Evolutionary conservation across 1,140 invertebrate genomes (phyloP).

Genomic region (Brachionus angularis): DNA sequence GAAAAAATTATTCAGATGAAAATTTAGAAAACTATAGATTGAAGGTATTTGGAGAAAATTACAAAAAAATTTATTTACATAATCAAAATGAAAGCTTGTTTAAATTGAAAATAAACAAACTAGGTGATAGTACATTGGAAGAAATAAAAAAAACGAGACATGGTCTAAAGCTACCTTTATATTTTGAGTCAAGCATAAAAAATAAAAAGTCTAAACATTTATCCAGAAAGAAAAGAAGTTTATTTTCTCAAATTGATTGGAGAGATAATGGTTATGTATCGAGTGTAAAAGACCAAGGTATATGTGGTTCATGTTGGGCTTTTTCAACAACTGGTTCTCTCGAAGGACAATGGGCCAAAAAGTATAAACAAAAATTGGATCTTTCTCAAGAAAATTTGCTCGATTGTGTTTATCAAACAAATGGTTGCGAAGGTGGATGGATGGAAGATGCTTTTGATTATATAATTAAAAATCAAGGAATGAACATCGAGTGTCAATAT

Average conservation of each 20-base stretch:
- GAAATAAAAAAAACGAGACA: not conserved
- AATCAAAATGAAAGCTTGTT: too few species aligned
- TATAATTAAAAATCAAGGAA: constrained; percentile 62
- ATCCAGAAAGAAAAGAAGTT: not conserved
- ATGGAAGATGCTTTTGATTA: constrained; percentile 51
- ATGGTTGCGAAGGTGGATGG: constrained; percentile 18
- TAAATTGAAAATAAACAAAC: too few species aligned
- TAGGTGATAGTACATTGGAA: not conserved
- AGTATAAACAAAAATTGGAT: not conserved
- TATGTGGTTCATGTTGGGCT: constrained; percentile 56
- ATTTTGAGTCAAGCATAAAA: too few species aligned
- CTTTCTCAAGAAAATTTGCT: constrained; percentile 35
- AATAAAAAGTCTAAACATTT: too few species aligned
- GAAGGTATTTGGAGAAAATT: not conserved
- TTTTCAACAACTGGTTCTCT: constrained; percentile 48
- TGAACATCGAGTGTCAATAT: not conserved
- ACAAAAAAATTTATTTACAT: not conserved
- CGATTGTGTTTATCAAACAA: too few species aligned
- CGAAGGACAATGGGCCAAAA: constrained; percentile 3
- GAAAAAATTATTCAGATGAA: not conserved
- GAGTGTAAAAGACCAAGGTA: constrained; percentile 59
- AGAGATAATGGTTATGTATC: constrained; percentile 78
- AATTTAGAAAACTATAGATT: constrained; percentile 9
- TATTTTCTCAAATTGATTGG: constrained; percentile 67
- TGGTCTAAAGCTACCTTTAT: too few species aligned